Percentiles rank a stretch among this genome's conserved stretches.
phyloP scores from a whole-genome alignment of 2,888 invertebrate species.

The Ariolimax columbianus region DNA sequence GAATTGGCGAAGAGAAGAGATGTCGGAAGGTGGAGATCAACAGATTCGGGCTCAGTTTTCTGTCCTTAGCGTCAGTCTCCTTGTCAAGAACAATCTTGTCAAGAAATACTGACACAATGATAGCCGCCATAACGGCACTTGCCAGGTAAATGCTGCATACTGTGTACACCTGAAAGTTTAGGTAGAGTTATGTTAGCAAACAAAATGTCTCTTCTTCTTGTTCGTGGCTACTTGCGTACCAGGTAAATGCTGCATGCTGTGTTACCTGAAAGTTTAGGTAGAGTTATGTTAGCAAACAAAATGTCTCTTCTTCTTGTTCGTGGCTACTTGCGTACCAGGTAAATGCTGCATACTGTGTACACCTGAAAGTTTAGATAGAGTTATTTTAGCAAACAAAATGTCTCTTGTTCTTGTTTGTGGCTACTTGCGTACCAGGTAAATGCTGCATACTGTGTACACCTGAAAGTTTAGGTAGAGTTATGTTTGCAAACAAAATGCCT shows the following conservation, averaged over 20 bases:
- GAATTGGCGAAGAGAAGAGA: conserved; percentile 89
- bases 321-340: conserved; percentile 92
- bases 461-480: too few species aligned
- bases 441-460: too few species aligned
- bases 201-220: too few species aligned
- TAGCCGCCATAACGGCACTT: conserved; percentile 90
- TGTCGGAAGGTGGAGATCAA: conserved; percentile 88
- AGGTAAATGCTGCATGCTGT: too few species aligned
- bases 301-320: too few species aligned
- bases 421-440: too few species aligned
- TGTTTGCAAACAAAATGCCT: too few species aligned
- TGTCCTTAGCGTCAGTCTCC: conserved; percentile 46
- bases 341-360: conserved; percentile 92
- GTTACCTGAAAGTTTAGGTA: too few species aligned
- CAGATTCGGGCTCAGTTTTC: conserved; percentile 61
- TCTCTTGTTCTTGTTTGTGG: too few species aligned
- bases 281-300: too few species aligned
- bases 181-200: background rate
- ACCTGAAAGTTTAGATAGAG: conserved; percentile 83
- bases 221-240: too few species aligned
- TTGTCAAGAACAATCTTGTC: conserved; percentile 81
- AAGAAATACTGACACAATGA: conserved; percentile 91
- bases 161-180: conserved; percentile 88
- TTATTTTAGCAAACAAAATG: background rate
- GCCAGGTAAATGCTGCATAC: conserved; percentile 92